These are phyloP conservation scores for Psammodynastes pulverulentus DNA, from an alignment of 2,113 vertebrate species.

Conservation along the genomic window DNA sequence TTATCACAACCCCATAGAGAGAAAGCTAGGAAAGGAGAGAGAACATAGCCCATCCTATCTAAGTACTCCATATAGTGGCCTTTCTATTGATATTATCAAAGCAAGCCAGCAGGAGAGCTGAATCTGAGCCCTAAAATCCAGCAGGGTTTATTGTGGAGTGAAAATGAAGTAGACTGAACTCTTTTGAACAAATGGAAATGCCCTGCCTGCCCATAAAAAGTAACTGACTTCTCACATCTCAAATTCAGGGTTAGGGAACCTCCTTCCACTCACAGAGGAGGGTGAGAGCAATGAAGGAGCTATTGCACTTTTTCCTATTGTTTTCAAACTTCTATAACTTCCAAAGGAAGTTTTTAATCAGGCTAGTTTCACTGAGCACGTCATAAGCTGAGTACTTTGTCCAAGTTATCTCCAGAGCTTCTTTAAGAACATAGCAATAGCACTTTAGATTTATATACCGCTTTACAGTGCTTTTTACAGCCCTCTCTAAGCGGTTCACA, in stretches of 20 bases:
- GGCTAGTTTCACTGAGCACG: background rate
- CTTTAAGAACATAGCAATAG: background rate
- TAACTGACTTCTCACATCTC: background rate
- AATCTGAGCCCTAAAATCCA: background rate
- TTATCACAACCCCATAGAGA: background rate
- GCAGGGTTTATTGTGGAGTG: background rate
- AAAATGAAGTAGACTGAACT: background rate
- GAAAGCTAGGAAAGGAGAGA: background rate
- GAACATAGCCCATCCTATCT: background rate
- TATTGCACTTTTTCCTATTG: background rate
- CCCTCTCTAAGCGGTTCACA: too few relatives aligned
- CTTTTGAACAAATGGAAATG: background rate
- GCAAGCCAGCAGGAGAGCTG: background rate
- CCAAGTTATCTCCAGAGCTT: background rate
- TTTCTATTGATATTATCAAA: background rate
- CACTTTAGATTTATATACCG: too few relatives aligned
- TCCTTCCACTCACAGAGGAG: background rate
- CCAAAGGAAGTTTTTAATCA: background rate
- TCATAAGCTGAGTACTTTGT: background rate
- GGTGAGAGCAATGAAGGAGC: background rate
- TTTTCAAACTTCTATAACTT: background rate
- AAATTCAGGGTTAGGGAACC: background rate
- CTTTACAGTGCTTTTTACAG: too few relatives aligned
- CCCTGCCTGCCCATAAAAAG: background rate
- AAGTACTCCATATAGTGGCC: background rate